Conservation (phyloP, 2,797 vertebrate genomes). For the Pangasius mekongensis region DNA sequence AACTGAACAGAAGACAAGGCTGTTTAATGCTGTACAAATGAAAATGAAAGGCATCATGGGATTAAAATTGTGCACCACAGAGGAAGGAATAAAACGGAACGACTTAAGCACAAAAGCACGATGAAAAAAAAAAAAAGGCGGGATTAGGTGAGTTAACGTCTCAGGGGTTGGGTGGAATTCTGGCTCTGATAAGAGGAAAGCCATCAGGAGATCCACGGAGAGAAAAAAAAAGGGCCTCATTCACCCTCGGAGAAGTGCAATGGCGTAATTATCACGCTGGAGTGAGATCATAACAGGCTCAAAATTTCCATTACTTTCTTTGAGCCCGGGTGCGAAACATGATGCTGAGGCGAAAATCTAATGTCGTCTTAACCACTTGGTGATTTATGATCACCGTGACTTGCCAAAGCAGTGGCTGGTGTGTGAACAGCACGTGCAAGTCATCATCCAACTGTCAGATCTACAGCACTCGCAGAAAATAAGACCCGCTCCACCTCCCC, state of each 20-base stretch:
- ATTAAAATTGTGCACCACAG: background rate
- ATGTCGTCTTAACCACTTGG: conserved; percentile 69
- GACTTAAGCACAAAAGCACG: conserved; percentile 3
- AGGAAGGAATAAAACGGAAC: background rate
- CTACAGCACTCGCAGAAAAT: conserved; percentile 48
- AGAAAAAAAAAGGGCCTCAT: background rate
- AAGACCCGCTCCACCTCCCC: background rate
- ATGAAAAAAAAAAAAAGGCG: background rate
- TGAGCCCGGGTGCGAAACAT: conserved; percentile 46
- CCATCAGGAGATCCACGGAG: background rate
- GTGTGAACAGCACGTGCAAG: conserved; percentile 67
- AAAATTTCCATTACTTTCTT: conserved; percentile 49
- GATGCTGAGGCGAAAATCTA: conserved; percentile 59
- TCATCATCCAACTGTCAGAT: conserved; percentile 70
- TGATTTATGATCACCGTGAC: conserved; percentile 71
- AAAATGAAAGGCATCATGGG: conserved; percentile 12
- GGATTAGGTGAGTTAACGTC: conserved; percentile 13
- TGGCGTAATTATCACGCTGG: conserved; percentile 46
- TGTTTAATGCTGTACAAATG: background rate
- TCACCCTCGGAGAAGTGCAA: conserved; percentile 23
- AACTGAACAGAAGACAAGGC: background rate
- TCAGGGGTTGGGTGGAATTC: conserved; percentile 6
- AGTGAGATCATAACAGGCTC: conserved; percentile 55
- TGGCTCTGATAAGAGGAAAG: conserved; percentile 11
- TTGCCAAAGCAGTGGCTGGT: conserved; percentile 59